A percentile compares a stretch with the other conserved stretches of the same genome.
These are phyloP conservation scores for Coelogynopora nodosa DNA, from an alignment of 2,888 invertebrate species.

Conservation along the genomic window DNA sequence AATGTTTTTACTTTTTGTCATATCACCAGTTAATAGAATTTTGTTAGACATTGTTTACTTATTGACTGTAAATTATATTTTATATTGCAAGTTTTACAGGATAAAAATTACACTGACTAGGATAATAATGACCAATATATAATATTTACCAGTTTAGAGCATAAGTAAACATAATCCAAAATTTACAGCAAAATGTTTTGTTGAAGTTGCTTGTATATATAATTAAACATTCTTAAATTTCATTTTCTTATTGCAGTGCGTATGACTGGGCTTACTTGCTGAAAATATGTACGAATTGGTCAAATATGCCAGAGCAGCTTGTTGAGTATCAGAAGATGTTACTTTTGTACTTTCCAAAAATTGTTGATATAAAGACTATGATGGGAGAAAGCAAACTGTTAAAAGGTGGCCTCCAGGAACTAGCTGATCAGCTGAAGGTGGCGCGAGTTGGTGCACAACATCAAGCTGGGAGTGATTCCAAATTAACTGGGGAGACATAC, in stretches of 20 bases:
- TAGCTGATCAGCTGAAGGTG: conserved; percentile 66
- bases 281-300: conserved; percentile 78
- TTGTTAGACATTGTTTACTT: too few species aligned
- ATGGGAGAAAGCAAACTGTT: conserved; percentile 98
- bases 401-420: conserved; percentile 96
- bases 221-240: background rate
- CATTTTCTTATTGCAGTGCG: conserved; percentile 68
- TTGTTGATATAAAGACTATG: conserved; percentile 97
- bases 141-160: too few species aligned
- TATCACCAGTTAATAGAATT: too few species aligned
- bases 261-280: conserved; percentile 98
- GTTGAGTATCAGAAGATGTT: conserved; percentile 90
- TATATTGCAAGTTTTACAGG: too few species aligned
- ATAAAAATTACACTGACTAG: too few species aligned
- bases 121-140: too few species aligned
- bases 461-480: conserved; percentile 88
- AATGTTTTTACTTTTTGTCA: too few species aligned
- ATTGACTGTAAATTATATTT: too few species aligned
- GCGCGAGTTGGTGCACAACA: conserved; percentile 91
- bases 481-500: conserved; percentile 46
- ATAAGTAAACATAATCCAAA: too few species aligned
- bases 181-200: too few species aligned
- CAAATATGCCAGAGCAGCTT: conserved; percentile 88
- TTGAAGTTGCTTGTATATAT: background rate
- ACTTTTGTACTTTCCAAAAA: conserved; percentile 87